phyloP scores from a whole-genome alignment of 23 tunicate species.

The Ciona savignyi region DNA sequence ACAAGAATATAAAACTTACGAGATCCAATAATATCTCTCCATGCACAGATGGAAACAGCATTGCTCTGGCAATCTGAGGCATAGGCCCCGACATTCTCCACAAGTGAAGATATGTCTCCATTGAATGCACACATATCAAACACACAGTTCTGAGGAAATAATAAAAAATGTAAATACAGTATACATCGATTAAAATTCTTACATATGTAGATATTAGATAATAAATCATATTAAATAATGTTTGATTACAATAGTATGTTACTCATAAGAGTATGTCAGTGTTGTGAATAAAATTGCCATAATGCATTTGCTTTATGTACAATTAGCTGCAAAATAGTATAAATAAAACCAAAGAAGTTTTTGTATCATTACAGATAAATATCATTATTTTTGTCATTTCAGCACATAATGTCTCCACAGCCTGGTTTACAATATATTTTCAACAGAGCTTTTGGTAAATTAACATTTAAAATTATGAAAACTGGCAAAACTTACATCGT shows the following conservation, averaged over 20 bases:
- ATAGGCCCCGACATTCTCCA: constrained; percentile 26
- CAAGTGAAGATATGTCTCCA: constrained; percentile 17
- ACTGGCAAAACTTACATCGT: constrained; percentile 19
- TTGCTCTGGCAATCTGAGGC: constrained; percentile 30
- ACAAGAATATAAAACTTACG: constrained; percentile 17
- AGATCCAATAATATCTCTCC: constrained; percentile 36
- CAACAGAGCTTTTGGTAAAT: too few species aligned
- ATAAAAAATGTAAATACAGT: not conserved
- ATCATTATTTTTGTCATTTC: too few species aligned
- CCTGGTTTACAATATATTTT: too few species aligned
- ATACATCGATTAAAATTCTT: not conserved
- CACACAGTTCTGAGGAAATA: constrained; percentile 39
- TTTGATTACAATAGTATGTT: not conserved
- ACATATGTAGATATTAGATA: not conserved
- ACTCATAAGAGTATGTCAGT: too few species aligned
- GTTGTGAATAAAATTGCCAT: not conserved
- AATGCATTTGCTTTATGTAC: not conserved
- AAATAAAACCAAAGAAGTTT: too few species aligned
- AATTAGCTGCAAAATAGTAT: too few species aligned
- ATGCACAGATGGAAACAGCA: constrained; percentile 26
- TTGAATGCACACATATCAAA: constrained; percentile 59
- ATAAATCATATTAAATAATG: not conserved
- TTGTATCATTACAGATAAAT: too few species aligned
- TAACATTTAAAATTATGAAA: too few species aligned
- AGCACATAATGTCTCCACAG: too few species aligned